phyloP scores from a whole-genome alignment of 2,113 vertebrate species.

The Mustela lutreola region DNA sequence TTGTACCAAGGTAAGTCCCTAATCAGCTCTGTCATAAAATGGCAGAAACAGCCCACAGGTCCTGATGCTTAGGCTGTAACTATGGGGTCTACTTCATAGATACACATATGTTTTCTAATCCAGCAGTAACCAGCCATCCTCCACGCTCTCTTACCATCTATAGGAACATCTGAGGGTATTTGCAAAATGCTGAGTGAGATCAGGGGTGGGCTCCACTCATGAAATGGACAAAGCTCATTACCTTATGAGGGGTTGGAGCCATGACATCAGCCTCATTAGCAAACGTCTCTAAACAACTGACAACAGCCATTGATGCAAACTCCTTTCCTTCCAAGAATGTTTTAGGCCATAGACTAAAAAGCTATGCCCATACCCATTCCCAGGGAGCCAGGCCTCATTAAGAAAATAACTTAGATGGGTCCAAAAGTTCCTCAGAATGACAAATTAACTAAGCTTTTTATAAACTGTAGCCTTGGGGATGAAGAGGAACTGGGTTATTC shows the following conservation, averaged over 20 bases:
- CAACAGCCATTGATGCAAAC: background rate
- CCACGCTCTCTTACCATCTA: background rate
- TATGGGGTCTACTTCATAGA: background rate
- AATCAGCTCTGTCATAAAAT: background rate
- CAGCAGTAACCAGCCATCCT: background rate
- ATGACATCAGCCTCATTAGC: background rate
- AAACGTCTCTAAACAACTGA: background rate
- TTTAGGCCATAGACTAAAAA: slow-evolving; percentile 39
- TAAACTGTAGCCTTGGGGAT: slow-evolving; percentile 54
- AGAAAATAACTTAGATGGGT: slow-evolving; percentile 53
- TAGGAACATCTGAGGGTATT: background rate
- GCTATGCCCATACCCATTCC: background rate
- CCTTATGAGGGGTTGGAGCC: too few species aligned
- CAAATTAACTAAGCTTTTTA: slow-evolving; percentile 72
- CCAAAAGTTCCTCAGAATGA: slow-evolving; percentile 54
- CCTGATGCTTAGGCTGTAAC: background rate
- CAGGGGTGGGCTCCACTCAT: too few species aligned
- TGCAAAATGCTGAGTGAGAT: background rate
- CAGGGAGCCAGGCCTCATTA: slow-evolving; percentile 65
- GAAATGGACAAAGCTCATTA: background rate
- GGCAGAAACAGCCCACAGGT: background rate
- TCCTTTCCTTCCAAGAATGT: background rate
- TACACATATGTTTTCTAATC: too few species aligned
- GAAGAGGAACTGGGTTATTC: slow-evolving; percentile 79
- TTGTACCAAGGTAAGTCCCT: background rate